Evolutionary conservation across 2,888 invertebrate species (phyloP), one percentile per base, ranked within the genome.

Genomic region (Furcula furcula): DNA sequence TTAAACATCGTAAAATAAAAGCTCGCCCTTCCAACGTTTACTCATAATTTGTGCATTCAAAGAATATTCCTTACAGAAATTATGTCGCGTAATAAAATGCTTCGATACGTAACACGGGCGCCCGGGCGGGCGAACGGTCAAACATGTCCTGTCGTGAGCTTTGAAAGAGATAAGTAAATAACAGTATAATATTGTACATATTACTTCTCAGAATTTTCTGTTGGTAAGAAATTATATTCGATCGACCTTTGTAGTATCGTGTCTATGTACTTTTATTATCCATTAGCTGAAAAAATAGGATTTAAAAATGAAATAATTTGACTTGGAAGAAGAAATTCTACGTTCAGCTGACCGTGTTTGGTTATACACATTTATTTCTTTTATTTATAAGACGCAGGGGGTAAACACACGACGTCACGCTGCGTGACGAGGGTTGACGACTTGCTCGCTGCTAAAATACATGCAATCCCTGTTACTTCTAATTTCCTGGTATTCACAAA

Each of bases 21-120:
- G 55, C 57, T 46, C 55, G 39, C 33, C 47, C 33, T 39, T 50
- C 43, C 29, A 51, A 49, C 50, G 34, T 34, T 51, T 55, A 65
- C 62, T 72, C 69, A 65, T 63, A 68, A 69, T 65, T 55, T 60
- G 50, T 46, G 64, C 63, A 70, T 74, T 70, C 65, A 62, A 53
- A 46, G 46, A 41, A 33, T 34, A 38, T 40, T 43, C 40, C 46
- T 46, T 44, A 46, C 34, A 46, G 41, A 58, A 60, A 55, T n/a
- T 52, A 47, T 35, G 51, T 41, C 40, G 37, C 42, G 43, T 39
- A 45, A 46, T 52, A 60, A 50, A 58, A 51, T 46, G 35, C 39
- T 55, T 52, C 55, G 56, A 60, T 59, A 56, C 49, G 60, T 60
- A 60, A 56, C 55, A 59, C 51, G 48, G 21, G 33, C 34, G 46